Evolutionary conservation across 30 jellyfish, hydroid and myxozoan genomes (phyloP).

Genomic region (Hydra vulgaris): DNA sequence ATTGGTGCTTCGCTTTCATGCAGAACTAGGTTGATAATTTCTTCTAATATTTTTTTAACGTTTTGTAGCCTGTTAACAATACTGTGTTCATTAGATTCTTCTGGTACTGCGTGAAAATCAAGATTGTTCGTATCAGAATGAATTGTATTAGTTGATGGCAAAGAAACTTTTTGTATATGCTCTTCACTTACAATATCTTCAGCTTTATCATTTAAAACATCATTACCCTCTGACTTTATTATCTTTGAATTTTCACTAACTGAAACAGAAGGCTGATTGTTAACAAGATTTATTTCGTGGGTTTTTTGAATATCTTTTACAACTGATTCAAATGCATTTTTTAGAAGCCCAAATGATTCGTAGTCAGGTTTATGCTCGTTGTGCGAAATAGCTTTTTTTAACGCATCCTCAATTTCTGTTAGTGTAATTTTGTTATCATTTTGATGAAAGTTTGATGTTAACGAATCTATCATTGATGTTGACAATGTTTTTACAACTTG

Average conservation of each 20-base stretch:
- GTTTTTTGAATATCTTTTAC: not conserved
- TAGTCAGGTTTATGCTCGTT: not conserved
- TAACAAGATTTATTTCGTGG: not conserved
- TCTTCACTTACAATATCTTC: not conserved
- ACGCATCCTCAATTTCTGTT: not conserved
- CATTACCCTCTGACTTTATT: not conserved
- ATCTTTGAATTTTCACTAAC: not conserved
- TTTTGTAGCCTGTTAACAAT: not conserved
- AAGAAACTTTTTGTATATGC: not conserved
- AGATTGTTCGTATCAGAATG: too few relatives aligned
- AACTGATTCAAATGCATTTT: not conserved
- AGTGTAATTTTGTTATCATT: conserved; percentile 6
- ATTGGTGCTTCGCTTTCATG: not conserved
- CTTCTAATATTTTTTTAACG: not conserved
- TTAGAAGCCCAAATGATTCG: not conserved
- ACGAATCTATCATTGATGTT: not conserved
- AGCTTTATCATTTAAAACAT: not conserved
- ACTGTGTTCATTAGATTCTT: not conserved
- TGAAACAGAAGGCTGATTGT: not conserved
- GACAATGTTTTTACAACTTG: not conserved
- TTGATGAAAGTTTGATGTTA: not conserved
- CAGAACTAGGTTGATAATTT: not conserved
- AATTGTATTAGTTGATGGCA: not conserved
- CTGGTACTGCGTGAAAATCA: too few relatives aligned
- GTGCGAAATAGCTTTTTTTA: not conserved